Percentiles rank a stretch among this genome's conserved stretches.
Conservation (phyloP, 2,888 invertebrate species). For the Heliconius cydno region DNA sequence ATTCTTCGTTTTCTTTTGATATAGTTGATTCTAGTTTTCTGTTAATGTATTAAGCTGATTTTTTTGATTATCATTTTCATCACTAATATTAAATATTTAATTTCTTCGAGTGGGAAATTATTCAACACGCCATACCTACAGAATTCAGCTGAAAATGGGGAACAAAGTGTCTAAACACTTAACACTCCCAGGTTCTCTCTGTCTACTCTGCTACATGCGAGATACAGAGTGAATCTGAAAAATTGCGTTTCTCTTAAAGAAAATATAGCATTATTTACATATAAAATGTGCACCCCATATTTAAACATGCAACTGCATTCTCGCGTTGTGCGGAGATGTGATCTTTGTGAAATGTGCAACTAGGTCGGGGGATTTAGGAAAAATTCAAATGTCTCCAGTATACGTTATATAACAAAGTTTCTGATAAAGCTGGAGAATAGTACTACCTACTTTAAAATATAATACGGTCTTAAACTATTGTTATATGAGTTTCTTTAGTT, state of each 20-base stretch:
- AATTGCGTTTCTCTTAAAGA: not conserved
- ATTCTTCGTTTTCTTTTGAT: not conserved
- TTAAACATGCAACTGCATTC: conserved; percentile 15
- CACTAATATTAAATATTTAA: no score
- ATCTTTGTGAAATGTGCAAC: conserved; percentile 23
- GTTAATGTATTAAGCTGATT: no score
- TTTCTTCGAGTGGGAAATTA: no score
- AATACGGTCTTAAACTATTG: not conserved
- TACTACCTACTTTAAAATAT: conserved; percentile 12
- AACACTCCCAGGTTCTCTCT: no score
- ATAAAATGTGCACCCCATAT: not conserved
- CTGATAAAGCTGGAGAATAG: conserved; percentile 9
- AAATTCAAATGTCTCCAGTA: conserved; percentile 17
- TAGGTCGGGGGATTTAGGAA: conserved; percentile 23
- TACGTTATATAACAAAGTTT: conserved; percentile 16
- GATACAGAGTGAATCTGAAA: not conserved
- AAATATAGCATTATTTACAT: conserved; percentile 11
- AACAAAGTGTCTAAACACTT: no score
- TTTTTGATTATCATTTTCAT: no score
- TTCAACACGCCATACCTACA: no score
- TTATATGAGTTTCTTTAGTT: not conserved
- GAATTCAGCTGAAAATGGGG: no score
- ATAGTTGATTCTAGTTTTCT: not conserved
- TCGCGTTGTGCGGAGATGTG: conserved; percentile 10
- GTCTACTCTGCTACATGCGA: accelerated